These are phyloP conservation scores for Caenorhabditis brenneri DNA, from an alignment of 1,140 invertebrate species.

Conservation along the genomic window DNA sequence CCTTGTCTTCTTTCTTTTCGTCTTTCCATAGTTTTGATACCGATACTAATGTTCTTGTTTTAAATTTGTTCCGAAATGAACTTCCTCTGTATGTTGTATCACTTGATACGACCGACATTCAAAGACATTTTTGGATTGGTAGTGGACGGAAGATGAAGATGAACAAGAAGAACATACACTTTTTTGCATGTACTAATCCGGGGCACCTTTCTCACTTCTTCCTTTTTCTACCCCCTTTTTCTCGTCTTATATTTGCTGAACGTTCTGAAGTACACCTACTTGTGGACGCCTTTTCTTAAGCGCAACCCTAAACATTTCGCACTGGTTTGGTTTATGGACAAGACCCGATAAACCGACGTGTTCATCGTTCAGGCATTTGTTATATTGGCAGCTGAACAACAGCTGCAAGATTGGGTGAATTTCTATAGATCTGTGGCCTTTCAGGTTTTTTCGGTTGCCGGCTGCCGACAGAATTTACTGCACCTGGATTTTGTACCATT, in stretches of 20 bases:
- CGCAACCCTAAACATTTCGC: conserved; percentile 38
- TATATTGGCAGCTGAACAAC: conserved; percentile 25
- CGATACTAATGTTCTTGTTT: background rate
- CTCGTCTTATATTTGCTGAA: conserved; percentile 20
- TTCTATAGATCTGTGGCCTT: background rate
- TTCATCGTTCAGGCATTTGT: conserved; percentile 7
- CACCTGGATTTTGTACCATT: background rate
- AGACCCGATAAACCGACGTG: conserved; percentile 19
- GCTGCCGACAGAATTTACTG: background rate
- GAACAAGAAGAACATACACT: background rate
- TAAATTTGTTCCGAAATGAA: conserved; percentile 22
- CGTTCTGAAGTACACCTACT: conserved; percentile 37
- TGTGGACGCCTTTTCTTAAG: conserved; percentile 38
- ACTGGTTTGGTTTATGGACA: conserved; percentile 40
- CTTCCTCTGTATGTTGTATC: background rate
- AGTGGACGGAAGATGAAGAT: background rate
- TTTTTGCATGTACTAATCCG: conserved; percentile 23
- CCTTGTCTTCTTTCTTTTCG: background rate
- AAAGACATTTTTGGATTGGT: conserved; percentile 13
- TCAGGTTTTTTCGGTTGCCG: background rate
- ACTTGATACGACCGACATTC: conserved; percentile 29
- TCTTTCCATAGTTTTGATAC: background rate
- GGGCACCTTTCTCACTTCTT: conserved; percentile 32
- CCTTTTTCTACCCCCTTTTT: background rate
- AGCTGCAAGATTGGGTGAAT: background rate